Base-by-base conservation (phyloP, 1,140 invertebrate genomes). In the Pachypeltis micranthus region DNA sequence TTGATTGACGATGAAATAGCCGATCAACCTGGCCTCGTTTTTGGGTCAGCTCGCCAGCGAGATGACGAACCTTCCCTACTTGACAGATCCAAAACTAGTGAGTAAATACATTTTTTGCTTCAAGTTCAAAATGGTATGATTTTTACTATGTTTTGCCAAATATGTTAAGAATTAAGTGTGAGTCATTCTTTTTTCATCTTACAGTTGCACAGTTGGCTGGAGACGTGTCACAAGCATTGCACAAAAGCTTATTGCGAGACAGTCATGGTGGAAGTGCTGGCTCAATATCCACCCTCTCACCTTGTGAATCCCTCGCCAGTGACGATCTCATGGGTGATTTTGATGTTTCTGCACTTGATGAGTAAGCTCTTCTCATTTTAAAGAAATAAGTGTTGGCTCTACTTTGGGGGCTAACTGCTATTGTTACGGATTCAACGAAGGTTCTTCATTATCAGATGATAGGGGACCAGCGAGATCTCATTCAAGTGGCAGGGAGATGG, bases 1-100 rank as follows among this genome's bases (percentile, higher is more conserved):
- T 81, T 89, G 44, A 88, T 90, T 65, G 91, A 93, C 70, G 91
- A 93, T 69, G 91, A 93, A 74, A 93, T 93, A 55, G 87, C 87
- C 12, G 91, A 93, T 74, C 91, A 93, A 71, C 91, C 91, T 10
- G 89, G 84, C 0, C 74, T 93, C 57, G 79, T 88, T 1, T 90
- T 91, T 70, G 81, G 29, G 14, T 44, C 34, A 24, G 62, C 28
- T 28, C 28, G 34, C 14, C 34, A 55, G 31, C 7, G 47, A 21
- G 47, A 51, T 21, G 62, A 34, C 16, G 62, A 56, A n/a, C 31
- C 34, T 44, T 31, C 54, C 23, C 31, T 63, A 14, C 54, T 63
- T 26, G 62, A 63, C 55, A 56, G 26, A 29, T 39, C 62, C 2
- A 63, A 54, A 58, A 63, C 29, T 39, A 57, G 62, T 63, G n/a